Percentiles rank a stretch among this genome's conserved stretches.
Conservation (phyloP, 53 echinoderm and acorn worm genomes). For the Mesocentrotus franciscanus region DNA sequence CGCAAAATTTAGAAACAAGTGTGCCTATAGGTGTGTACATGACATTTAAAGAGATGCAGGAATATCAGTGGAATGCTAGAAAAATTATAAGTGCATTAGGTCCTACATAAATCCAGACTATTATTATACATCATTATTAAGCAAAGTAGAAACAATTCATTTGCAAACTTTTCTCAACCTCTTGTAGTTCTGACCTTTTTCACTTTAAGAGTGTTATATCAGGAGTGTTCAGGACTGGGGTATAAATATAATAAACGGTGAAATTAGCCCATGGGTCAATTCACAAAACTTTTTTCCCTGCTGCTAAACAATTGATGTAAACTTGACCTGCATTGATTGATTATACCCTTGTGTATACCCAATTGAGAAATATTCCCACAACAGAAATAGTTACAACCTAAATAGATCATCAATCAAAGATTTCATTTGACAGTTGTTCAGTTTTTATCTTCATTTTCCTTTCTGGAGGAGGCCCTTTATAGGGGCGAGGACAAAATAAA, state of each 20-base stretch:
- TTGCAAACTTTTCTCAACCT: neutral
- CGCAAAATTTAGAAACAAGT: no score
- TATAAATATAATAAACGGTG: neutral
- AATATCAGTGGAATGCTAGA: no score
- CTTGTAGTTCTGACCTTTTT: neutral
- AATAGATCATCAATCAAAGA: neutral
- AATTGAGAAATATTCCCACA: constrained; percentile 6
- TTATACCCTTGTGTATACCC: neutral
- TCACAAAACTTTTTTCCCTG: neutral
- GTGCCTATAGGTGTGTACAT: no score
- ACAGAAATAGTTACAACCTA: neutral
- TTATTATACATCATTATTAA: no score
- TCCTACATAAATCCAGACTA: no score
- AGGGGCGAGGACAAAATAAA: neutral
- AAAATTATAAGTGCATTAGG: no score
- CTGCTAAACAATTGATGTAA: neutral
- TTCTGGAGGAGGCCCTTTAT: neutral
- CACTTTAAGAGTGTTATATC: neutral
- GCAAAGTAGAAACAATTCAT: no score
- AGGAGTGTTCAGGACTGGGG: neutral
- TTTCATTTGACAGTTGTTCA: neutral
- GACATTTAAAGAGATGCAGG: no score
- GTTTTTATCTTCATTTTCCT: neutral
- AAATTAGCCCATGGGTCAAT: neutral
- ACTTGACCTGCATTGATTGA: neutral